Percentiles rank a stretch among this genome's conserved stretches.
phyloP scores from a whole-genome alignment of 2,797 vertebrate genomes.

The Sebastes reedi region DNA sequence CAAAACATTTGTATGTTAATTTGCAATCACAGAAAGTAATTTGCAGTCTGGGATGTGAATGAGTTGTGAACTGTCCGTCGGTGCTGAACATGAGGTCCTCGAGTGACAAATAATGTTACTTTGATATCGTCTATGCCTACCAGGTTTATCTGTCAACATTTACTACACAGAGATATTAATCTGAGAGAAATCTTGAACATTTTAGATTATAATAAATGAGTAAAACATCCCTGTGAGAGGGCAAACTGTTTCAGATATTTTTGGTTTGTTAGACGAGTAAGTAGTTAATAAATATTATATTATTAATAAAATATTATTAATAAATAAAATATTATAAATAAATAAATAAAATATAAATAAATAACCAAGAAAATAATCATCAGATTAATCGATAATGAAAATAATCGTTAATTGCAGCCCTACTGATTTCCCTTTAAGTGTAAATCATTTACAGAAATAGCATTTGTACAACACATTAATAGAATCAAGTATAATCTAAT shows the following conservation, averaged over 20 bases:
- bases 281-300: too few relatives aligned
- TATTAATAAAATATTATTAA: too few relatives aligned
- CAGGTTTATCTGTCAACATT: neutral
- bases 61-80: neutral
- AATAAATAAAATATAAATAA: too few relatives aligned
- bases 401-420: too few relatives aligned
- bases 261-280: neutral
- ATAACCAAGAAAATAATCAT: too few relatives aligned
- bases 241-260: neutral
- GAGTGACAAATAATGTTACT: neutral
- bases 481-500: neutral
- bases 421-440: neutral
- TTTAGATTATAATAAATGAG: neutral
- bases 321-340: too few relatives aligned
- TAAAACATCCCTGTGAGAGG: neutral
- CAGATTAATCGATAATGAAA: too few relatives aligned
- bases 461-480: neutral
- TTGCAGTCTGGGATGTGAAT: neutral
- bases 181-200: neutral
- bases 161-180: neutral
- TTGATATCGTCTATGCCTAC: neutral
- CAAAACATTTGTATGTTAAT: neutral
- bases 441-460: neutral
- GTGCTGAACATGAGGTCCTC: neutral
- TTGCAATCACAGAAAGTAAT: neutral